Evolutionary conservation across 2,797 vertebrate genomes (phyloP).

Genomic region (Tauraco hartlaubi): DNA sequence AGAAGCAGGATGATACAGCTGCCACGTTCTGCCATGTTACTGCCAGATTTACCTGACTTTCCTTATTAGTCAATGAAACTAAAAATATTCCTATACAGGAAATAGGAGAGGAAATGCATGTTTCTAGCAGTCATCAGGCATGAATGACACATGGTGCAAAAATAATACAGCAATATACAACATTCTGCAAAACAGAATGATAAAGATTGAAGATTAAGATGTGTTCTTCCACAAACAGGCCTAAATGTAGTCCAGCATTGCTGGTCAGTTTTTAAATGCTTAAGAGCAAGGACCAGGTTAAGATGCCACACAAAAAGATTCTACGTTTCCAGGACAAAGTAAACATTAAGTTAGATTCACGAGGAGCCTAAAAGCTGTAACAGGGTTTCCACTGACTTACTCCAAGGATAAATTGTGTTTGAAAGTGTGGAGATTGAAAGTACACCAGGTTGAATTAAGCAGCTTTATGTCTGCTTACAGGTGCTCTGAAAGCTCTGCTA

Average conservation of each 20-base stretch:
- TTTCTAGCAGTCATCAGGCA: not conserved
- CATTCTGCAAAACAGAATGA: not conserved
- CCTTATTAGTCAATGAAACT: not conserved
- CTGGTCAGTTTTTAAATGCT: not conserved
- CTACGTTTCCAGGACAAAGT: not conserved
- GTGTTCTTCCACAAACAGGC: not conserved
- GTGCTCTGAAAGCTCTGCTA: conserved; percentile 27
- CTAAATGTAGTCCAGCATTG: not conserved
- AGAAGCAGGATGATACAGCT: not conserved
- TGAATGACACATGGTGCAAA: not conserved
- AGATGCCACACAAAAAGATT: not conserved
- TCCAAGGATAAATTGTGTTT: not conserved
- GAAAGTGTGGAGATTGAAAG: not conserved
- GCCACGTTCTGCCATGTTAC: not conserved
- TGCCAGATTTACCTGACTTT: not conserved
- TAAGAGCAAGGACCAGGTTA: not conserved
- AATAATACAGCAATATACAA: not conserved
- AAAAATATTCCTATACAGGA: not conserved
- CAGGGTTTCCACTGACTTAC: not conserved
- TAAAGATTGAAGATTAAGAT: not conserved
- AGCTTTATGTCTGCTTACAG: conserved; percentile 33
- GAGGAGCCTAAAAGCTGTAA: not conserved
- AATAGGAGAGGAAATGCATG: not conserved
- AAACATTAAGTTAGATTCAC: not conserved
- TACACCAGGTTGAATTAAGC: not conserved